Base-by-base conservation (phyloP, 2,888 invertebrate species). In the Lasioglossum villosulum region DNA sequence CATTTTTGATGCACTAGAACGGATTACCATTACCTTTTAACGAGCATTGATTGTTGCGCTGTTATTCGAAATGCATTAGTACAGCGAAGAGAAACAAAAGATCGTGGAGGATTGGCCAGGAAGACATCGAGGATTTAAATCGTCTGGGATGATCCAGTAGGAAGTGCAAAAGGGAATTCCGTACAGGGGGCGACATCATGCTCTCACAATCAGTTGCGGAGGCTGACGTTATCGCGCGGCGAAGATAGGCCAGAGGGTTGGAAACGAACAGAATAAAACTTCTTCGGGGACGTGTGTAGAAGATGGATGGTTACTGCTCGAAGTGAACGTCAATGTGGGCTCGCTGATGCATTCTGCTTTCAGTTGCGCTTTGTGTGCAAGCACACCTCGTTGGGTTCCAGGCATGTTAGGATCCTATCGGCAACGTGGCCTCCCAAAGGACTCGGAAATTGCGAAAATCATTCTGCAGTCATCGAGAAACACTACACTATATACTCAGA, bases 271-370 rank as follows among this genome's bases (percentile, higher is more conserved):
- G 91, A 91, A 91, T 92, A 92, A 93, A 93, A 93, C 85, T 91
- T 91, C 88, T 86, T 89, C 85, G 73, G 89, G 81, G 90, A 84
- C 87, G 87, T 86, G 88, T 83, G 90, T 86, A 63, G 82, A 92
- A 93, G 93, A 93, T 92, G 92, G 92, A 93, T 93, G 91, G 91
- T 89, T 91, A 86, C 78, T 78, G 80, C 82, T 73, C 72, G 80
- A 71, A 72, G 73, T 70, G 82, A 63, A 78, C 75, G 66, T 75
- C 63, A 42, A 82, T 86, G 82, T 86, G 71, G 71, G 30, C 19
- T 23, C 56, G 75, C 75, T 56, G 70, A 77, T 81, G 88, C 79
- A 76, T 75, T 82, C 84, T 81, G 76, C 77, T 87, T 87, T 82
- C 77, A 56, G 75, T 27, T 48, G 70, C 63, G 70, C 71, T 75